These are phyloP conservation scores for Papilio demoleus DNA, from an alignment of 2,888 invertebrate species.

Conservation along the genomic window DNA sequence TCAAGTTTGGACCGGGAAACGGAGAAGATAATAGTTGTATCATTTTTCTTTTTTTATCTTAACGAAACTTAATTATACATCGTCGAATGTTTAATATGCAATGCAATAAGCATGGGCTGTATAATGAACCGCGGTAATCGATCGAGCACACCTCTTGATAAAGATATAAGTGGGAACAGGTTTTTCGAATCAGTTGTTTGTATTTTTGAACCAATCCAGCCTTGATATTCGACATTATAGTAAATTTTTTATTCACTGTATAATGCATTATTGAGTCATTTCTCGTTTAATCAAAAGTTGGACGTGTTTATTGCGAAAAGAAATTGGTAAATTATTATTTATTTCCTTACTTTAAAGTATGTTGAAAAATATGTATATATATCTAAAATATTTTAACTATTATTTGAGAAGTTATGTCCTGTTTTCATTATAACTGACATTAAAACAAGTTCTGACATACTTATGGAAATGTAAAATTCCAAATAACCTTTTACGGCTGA, in stretches of 20 bases:
- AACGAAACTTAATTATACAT: slow-evolving; percentile 51
- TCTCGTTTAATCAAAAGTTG: not conserved
- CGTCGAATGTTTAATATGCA: slow-evolving; percentile 24
- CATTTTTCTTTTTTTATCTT: slow-evolving; percentile 35
- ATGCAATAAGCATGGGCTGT: slow-evolving; percentile 39
- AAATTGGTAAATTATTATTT: too few relatives aligned
- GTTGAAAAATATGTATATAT: not conserved
- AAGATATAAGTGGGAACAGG: slow-evolving; percentile 74
- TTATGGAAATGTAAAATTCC: slow-evolving; percentile 35
- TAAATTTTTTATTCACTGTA: not conserved
- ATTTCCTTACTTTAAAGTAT: not conserved
- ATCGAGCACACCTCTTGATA: slow-evolving; percentile 80
- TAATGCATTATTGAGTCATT: not conserved
- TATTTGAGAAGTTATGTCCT: not conserved
- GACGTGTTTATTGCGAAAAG: not conserved
- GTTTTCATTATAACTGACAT: slow-evolving; percentile 16
- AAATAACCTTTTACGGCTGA: slow-evolving; percentile 31
- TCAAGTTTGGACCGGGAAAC: not conserved
- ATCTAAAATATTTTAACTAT: not conserved
- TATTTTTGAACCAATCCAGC: slow-evolving; percentile 20
- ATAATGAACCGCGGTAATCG: slow-evolving; percentile 68
- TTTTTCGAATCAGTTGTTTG: slow-evolving; percentile 47
- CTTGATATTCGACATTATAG: slow-evolving; percentile 2
- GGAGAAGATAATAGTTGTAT: not conserved
- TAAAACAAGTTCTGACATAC: slow-evolving; percentile 23